A percentile compares a stretch with the other conserved stretches of the same genome.
phyloP scores from a whole-genome alignment of 2,888 invertebrate genomes.

The Apamea epomidion region DNA sequence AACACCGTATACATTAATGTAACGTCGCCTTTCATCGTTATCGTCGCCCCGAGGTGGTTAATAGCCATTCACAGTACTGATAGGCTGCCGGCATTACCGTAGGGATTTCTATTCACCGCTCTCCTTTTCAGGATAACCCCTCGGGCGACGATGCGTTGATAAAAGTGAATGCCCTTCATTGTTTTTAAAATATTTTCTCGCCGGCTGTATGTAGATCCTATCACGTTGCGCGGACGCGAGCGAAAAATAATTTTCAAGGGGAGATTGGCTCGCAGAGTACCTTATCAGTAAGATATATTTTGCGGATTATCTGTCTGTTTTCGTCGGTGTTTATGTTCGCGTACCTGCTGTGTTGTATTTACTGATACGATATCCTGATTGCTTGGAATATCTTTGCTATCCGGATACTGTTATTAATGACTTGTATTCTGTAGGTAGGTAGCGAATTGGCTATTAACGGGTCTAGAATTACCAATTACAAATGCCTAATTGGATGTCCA shows the following conservation, averaged over 20 bases:
- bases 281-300: conserved; percentile 79
- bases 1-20: conserved; percentile 80
- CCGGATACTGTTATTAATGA: conserved; percentile 5
- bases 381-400: conserved; percentile 31
- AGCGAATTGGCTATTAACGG: conserved; percentile 32
- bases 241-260: conserved; percentile 78
- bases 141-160: conserved; percentile 87
- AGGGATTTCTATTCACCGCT: conserved; percentile 82
- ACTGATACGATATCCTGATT: conserved; percentile 19
- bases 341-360: conserved; percentile 45
- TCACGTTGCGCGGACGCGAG: conserved; percentile 75
- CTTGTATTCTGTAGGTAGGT: conserved; percentile 12
- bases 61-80: conserved; percentile 86
- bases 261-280: conserved; percentile 76
- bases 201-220: conserved; percentile 81
- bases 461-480: conserved; percentile 24
- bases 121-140: conserved; percentile 83
- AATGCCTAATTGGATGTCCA: conserved; percentile 29
- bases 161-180: conserved; percentile 87
- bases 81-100: conserved; percentile 82
- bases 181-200: conserved; percentile 87
- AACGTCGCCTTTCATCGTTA: conserved; percentile 84
- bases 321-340: conserved; percentile 67
- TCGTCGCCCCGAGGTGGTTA: conserved; percentile 88
- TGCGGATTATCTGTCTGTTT: conserved; percentile 67